Evolutionary conservation across 1,140 invertebrate species (phyloP).

Genomic region (Cheumatopsyche charites): DNA sequence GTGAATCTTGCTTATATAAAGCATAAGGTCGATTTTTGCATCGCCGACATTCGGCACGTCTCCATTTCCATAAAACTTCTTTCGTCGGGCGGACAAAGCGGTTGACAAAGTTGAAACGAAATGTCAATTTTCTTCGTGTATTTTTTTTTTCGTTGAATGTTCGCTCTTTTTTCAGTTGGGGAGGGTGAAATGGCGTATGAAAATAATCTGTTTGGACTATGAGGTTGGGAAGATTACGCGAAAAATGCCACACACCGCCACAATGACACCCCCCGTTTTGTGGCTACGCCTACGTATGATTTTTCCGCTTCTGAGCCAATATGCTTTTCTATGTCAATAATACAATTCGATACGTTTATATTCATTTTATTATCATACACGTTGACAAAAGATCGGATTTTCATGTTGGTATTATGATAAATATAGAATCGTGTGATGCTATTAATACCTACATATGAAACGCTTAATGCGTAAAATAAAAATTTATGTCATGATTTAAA

Average conservation of each 20-base stretch:
- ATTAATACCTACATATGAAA: no score
- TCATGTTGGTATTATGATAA: no score
- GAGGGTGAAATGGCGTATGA: slow-evolving; percentile 36
- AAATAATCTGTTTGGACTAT: slow-evolving; percentile 35
- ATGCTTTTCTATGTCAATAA: neutral
- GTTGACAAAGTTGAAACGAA: slow-evolving; percentile 48
- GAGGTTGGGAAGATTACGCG: slow-evolving; percentile 27
- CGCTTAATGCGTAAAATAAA: no score
- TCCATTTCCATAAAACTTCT: slow-evolving; percentile 42
- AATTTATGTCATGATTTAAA: no score
- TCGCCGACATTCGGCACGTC: neutral
- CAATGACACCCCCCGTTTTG: neutral
- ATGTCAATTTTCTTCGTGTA: slow-evolving; percentile 45
- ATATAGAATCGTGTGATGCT: no score
- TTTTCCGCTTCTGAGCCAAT: neutral
- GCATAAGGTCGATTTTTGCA: slow-evolving; percentile 4
- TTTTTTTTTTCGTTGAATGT: slow-evolving; percentile 23
- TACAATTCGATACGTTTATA: neutral
- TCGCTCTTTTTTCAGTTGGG: no score
- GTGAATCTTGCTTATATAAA: neutral
- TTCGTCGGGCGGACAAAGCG: slow-evolving; percentile 44
- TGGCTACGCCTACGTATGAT: neutral
- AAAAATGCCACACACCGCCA: slow-evolving; percentile 10
- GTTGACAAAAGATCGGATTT: no score
- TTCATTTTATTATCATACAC: no score